Conservation (phyloP, 2,113 vertebrate species). For the Dinomys branickii region DNA sequence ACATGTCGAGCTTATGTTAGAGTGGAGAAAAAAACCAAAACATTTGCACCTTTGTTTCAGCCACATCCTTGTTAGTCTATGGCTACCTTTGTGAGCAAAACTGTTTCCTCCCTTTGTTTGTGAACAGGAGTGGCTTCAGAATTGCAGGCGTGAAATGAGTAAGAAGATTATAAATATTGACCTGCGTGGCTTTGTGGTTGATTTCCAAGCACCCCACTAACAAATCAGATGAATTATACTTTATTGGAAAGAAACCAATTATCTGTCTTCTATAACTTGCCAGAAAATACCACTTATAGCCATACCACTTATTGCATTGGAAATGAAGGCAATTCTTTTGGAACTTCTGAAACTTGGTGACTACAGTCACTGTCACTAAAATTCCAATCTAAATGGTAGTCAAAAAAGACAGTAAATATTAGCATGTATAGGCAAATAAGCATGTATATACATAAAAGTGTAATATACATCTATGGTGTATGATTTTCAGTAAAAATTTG, state of each 20-base stretch:
- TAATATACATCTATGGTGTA: neutral
- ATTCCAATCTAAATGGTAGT: constrained; percentile 67
- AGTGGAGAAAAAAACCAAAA: neutral
- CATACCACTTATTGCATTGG: constrained; percentile 31
- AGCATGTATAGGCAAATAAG: constrained; percentile 41
- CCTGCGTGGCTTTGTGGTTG: neutral
- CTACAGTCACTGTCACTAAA: constrained; percentile 44
- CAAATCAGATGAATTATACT: neutral
- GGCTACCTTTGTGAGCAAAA: neutral
- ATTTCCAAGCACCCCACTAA: neutral
- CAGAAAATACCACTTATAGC: neutral
- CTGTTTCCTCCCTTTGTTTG: neutral
- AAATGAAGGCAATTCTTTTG: constrained; percentile 61
- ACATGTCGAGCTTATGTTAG: neutral
- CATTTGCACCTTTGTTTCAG: neutral
- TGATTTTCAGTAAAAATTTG: neutral
- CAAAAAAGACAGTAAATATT: constrained; percentile 71
- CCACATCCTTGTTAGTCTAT: neutral
- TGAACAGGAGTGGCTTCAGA: neutral
- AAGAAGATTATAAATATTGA: neutral
- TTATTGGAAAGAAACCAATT: accelerated
- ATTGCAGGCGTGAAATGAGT: neutral
- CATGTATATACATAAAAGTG: constrained; percentile 35
- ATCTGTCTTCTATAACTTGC: neutral
- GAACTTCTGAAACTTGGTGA: constrained; percentile 48